A percentile compares a stretch with the other conserved stretches of the same genome.
Conservation (phyloP, 2,888 invertebrate genomes). For the Eupeodes latifasciatus region DNA sequence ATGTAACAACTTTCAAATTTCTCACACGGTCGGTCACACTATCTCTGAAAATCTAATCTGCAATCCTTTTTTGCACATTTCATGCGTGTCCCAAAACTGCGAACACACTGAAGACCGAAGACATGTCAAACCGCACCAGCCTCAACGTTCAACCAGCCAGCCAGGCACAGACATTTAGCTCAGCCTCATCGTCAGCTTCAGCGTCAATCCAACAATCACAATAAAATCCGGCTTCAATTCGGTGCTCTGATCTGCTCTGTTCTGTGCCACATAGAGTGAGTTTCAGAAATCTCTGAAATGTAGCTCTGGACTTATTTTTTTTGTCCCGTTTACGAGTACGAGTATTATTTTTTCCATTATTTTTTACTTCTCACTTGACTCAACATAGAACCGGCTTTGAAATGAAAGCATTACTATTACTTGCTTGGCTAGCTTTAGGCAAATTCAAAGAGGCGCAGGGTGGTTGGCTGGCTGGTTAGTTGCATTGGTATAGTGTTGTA, state of each 20-base stretch:
- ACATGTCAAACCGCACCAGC: constrained; percentile 71
- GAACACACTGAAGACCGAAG: constrained; percentile 57
- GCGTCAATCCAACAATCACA: constrained; percentile 43
- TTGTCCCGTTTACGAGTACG: neutral
- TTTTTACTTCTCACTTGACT: constrained; percentile 64
- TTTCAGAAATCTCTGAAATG: constrained; percentile 63
- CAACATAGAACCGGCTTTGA: constrained; percentile 70
- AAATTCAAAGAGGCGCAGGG: constrained; percentile 54
- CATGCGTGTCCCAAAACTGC: constrained; percentile 73
- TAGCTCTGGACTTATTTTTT: constrained; percentile 45
- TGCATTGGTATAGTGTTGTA: constrained; percentile 3
- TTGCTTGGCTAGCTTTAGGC: constrained; percentile 73
- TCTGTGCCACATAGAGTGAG: constrained; percentile 35
- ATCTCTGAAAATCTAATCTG: constrained; percentile 49
- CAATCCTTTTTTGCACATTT: constrained; percentile 71
- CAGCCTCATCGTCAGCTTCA: constrained; percentile 17
- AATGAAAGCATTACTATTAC: constrained; percentile 73
- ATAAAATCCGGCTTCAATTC: constrained; percentile 41
- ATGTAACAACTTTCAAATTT: neutral
- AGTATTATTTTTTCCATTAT: neutral
- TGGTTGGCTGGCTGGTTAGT: neutral
- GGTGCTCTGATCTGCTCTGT: neutral
- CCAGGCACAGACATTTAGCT: neutral
- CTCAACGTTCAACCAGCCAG: constrained; percentile 32
- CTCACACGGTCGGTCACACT: constrained; percentile 22